These are phyloP conservation scores for Apis cerana DNA, from an alignment of 1,140 invertebrate species.

Conservation along the genomic window DNA sequence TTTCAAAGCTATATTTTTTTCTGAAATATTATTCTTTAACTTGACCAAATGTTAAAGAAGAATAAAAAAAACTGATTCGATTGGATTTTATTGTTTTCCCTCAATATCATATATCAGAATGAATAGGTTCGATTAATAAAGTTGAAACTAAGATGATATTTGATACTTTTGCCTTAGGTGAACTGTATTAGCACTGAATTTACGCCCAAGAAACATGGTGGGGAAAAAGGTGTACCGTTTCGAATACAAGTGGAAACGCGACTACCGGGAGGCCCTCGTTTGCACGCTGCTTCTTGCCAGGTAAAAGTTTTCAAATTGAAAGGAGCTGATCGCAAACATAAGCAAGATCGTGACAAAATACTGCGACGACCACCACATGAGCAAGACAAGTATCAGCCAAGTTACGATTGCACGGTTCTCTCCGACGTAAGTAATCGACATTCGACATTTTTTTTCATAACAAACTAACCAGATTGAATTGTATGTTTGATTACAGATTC, in stretches of 20 bases:
- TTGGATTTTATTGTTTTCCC: neutral
- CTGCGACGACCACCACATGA: conserved; percentile 91
- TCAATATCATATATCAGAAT: too few species aligned
- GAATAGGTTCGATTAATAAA: too few species aligned
- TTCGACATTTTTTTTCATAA: neutral
- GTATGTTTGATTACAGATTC: conserved; percentile 73
- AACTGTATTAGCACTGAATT: conserved; percentile 99
- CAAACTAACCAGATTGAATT: neutral
- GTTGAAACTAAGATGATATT: neutral
- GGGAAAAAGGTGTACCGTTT: conserved; percentile 98
- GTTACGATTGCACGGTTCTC: conserved; percentile 96
- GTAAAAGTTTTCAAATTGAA: conserved; percentile 96
- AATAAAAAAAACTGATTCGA: neutral
- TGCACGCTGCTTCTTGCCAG: conserved; percentile 97
- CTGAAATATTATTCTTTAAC: neutral
- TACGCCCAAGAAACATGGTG: conserved; percentile 98
- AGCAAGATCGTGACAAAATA: conserved; percentile 98
- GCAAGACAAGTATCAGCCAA: conserved; percentile 97
- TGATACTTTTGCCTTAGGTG: conserved; percentile 82
- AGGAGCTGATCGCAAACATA: conserved; percentile 98
- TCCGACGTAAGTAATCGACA: conserved; percentile 86
- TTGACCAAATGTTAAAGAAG: neutral
- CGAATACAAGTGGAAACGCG: conserved; percentile 94
- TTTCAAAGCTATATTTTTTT: neutral
- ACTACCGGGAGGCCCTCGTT: conserved; percentile 78